Evolutionary conservation across 2,797 vertebrate species (phyloP), one percentile per base, ranked within the genome.

Genomic region (Enteromius fasciolatus): DNA sequence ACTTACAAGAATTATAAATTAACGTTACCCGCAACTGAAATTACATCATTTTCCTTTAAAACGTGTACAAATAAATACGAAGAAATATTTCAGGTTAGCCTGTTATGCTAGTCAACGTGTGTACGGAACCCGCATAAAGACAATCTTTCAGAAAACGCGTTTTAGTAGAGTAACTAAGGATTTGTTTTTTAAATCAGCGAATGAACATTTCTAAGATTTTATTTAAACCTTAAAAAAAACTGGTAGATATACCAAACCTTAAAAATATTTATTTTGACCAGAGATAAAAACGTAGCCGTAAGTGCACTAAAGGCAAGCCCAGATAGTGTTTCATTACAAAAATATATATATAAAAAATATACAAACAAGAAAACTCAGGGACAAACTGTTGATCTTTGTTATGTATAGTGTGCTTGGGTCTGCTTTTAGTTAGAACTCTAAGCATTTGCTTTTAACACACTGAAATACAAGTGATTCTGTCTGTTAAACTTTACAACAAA

Each of bases 301-400:
- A 61, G 33, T 70, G 59, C 31, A 73, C 54, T 80, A 11, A 50
- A 81, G 20, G 61, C 52, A 59, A n/a, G 17, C 28, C 23, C 25
- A 31, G 52, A 75, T 77, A 82, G 70, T 76, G 73, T 83, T 76
- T 82, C 33, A 17, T 77, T 68, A 57, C 63, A 83, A 83, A 64
- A 73, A 81, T 81, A 73, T 63, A 73, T 36, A 17, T 48, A 41
- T 61, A 63, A 73, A 70, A 61, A 23, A 25, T 64, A 73, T 50
- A 23, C 52, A 70, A 28, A 80, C 52, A 46, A 18, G 11, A 72
- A 72, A 80, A 28, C 6, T 59, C 18, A 6, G 4, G 28, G 28
- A 23, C 7, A 72, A 73, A 39, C 41, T 63, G 79, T 64, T 81
- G 68, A 36, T 50, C 28, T 50, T 9, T 31, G 39, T 61, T 59